phyloP scores from a whole-genome alignment of 2,888 invertebrate species.

The Hyppa rectilinea region DNA sequence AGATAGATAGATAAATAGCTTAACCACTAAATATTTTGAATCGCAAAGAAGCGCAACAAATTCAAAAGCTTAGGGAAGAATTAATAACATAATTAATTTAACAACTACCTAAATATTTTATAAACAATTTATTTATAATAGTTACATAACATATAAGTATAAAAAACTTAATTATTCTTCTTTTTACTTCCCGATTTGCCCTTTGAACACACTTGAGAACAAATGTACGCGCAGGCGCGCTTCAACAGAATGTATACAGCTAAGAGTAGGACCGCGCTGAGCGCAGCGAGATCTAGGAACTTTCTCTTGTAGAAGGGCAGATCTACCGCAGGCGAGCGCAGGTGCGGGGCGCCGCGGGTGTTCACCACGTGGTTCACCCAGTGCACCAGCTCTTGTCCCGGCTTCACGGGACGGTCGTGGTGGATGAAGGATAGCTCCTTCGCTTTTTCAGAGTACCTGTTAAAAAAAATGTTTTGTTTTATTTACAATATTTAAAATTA shows the following conservation, averaged over 20 bases:
- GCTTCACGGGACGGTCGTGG: conserved; percentile 84
- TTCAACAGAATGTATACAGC: conserved; percentile 23
- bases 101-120: not conserved
- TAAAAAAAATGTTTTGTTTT: not conserved
- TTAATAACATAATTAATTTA: not conserved
- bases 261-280: conserved; percentile 23
- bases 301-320: conserved; percentile 73
- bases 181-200: conserved; percentile 11
- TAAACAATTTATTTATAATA: not conserved
- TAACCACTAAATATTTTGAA: no score
- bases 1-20: no score
- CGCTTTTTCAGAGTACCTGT: conserved; percentile 64
- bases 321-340: conserved; percentile 67
- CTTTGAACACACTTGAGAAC: conserved; percentile 7
- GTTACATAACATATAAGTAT: not conserved
- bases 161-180: conserved; percentile 34
- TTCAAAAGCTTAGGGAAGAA: no score
- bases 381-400: conserved; percentile 90
- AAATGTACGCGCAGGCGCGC: conserved; percentile 9
- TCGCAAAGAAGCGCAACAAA: no score
- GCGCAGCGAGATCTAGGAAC: conserved; percentile 61
- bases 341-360: conserved; percentile 88
- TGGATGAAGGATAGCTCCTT: conserved; percentile 64
- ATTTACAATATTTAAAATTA: not conserved
- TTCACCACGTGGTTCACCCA: conserved; percentile 92